Base-by-base conservation (phyloP, 2,113 vertebrate genomes). In the Nyctibius bracteatus region DNA sequence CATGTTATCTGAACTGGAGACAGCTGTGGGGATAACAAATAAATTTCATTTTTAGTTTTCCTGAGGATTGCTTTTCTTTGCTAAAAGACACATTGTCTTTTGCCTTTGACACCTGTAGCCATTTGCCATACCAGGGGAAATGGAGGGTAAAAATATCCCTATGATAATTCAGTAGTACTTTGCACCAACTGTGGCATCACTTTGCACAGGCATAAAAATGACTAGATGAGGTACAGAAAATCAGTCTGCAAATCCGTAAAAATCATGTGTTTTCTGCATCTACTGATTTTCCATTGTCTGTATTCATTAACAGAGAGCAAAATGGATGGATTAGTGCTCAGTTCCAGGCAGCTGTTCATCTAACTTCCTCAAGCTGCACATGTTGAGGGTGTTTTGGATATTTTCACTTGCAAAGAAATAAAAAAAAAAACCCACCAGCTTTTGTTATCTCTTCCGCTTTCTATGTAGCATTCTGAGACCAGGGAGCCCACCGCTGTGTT, bases 231-330 rank as follows among this genome's bases (percentile, higher is more conserved):
- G 83, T 94, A 75, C 81, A 87, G 95, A 90, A 96, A 93, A 96
- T 94, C 72, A 88, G 83, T 66, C 95, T 92, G 85, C 63, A 94
- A 94, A 93, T 81, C 82, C 37, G 1, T 97, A 74, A 91, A 96
- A 89, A 92, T 78, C 33, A 19, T 79, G 83, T 55, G n/a, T 21
- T 31, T 96, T 91, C 92, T 91, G 62, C 96, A 66, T 95, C 83
- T 81, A 28, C 96, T 96, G 96, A 93, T 96, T 97, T 96, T 81
- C 62, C 81, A 92, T 97, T 96, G 92, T 97, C 95, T 88, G 5
- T 39, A n/a, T 91, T 92, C 86, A 90, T 96, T 96, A 94, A 81
- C 77, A 74, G 75, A 84, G 52, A 89, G 92, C 20, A 88, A 89
- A 95, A 79, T 84, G 88, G 86, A 89, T 94, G 88, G 94, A 94